Evolutionary conservation across 35 echinoderm and acorn worm genomes (phyloP).

Genomic region (Heliocidaris tuberculata): DNA sequence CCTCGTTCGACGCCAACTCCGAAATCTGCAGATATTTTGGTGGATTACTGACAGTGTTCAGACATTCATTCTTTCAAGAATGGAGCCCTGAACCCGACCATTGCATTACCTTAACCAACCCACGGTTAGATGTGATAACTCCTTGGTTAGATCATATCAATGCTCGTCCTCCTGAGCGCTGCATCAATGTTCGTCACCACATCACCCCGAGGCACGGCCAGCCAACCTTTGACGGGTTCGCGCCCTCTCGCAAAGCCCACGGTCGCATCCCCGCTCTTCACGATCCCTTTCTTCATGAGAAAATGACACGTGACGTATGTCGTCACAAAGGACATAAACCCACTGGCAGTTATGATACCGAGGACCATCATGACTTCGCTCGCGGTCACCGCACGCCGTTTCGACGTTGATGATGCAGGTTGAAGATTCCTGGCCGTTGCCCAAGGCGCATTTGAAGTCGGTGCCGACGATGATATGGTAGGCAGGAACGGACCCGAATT

Average conservation of each 20-base stretch:
- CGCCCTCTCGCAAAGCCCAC: background rate
- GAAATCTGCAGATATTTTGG: background rate
- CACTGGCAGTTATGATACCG: background rate
- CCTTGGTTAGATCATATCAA: background rate
- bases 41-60: background rate
- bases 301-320: constrained; percentile 4
- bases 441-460: background rate
- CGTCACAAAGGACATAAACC: constrained; percentile 2
- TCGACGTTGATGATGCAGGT: background rate
- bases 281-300: constrained; percentile 17
- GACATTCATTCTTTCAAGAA: background rate
- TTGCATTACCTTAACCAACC: background rate
- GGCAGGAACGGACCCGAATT: background rate
- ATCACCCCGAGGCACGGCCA: background rate
- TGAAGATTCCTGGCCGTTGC: background rate
- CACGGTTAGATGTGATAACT: background rate
- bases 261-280: constrained; percentile 12
- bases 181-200: background rate
- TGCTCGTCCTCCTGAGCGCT: background rate
- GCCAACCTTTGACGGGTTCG: background rate
- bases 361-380: background rate
- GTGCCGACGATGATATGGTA: background rate
- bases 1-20: background rate
- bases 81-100: background rate
- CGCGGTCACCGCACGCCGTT: background rate